Evolutionary conservation across 2,888 invertebrate species (phyloP).

Genomic region (Drosophila suboccidentalis): DNA sequence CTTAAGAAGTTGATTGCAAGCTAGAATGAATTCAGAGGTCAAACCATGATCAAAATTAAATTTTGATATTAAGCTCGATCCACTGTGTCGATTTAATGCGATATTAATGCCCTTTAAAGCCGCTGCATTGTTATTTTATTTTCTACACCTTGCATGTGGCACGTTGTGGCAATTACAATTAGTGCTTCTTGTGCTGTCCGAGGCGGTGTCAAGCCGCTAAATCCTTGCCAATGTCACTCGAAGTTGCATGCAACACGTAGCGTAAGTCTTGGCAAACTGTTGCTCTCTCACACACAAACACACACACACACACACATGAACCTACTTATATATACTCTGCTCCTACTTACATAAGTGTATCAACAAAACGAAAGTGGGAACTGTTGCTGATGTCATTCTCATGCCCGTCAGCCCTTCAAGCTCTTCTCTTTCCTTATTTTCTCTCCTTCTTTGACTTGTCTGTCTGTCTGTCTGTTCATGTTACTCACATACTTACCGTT

Average conservation of each 20-base stretch:
- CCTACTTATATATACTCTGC: constrained; percentile 1
- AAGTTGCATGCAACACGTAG: constrained; percentile 62
- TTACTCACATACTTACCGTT: constrained; percentile 25
- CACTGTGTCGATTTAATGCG: neutral
- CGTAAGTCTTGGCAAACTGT: constrained; percentile 25
- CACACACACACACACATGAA: neutral
- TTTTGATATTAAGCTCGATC: too few species aligned
- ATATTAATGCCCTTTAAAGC: neutral
- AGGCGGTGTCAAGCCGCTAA: constrained; percentile 14
- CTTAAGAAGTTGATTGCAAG: too few species aligned
- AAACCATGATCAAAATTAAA: too few species aligned
- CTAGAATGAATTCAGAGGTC: too few species aligned
- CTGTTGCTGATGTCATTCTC: constrained; percentile 50
- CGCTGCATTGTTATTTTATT: neutral
- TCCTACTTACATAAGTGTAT: constrained; percentile 1
- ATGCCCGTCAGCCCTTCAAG: constrained; percentile 15
- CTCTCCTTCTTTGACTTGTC: constrained; percentile 1
- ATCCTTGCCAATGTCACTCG: constrained; percentile 22
- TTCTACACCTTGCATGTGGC: neutral
- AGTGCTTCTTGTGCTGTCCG: constrained; percentile 18
- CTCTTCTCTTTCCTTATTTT: constrained; percentile 9
- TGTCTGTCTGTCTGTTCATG: constrained; percentile 22
- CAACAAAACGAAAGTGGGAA: constrained; percentile 23
- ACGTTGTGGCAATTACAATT: constrained; percentile 54
- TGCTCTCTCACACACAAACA: constrained; percentile 1